Percentiles rank a stretch among this genome's conserved stretches.
Conservation (phyloP, 2,113 vertebrate genomes). For the Melanerpes formicivorus region DNA sequence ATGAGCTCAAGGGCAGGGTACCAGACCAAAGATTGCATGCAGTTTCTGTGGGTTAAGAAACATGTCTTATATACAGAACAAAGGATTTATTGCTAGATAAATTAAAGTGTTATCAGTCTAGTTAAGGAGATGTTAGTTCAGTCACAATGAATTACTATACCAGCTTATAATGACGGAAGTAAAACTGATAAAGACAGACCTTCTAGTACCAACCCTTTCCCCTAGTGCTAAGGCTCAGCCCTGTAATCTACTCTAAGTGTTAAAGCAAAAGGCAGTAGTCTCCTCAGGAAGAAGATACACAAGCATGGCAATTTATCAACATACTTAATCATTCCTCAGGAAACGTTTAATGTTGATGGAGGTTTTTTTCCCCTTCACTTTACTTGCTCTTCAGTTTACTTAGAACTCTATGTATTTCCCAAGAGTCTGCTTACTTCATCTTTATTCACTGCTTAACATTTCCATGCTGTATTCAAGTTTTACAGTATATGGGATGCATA, state of each 20-base stretch:
- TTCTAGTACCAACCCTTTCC: neutral
- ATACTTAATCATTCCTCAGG: neutral
- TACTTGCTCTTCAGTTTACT: neutral
- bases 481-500: accelerated
- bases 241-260: neutral
- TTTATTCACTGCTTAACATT: neutral
- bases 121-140: neutral
- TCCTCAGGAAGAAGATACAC: neutral
- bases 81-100: conserved; percentile 16
- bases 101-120: neutral
- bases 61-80: neutral
- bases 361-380: neutral
- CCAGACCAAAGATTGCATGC: neutral
- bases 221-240: neutral
- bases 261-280: neutral
- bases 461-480: neutral
- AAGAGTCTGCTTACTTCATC: neutral
- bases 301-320: neutral
- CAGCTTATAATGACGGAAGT: neutral
- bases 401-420: neutral
- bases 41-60: neutral
- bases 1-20: neutral
- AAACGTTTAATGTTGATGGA: neutral
- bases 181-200: neutral
- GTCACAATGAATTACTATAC: neutral